These are phyloP conservation scores for Actinia equina DNA, from an alignment of 64 coral and sea anemone genomes.

Conservation along the genomic window DNA sequence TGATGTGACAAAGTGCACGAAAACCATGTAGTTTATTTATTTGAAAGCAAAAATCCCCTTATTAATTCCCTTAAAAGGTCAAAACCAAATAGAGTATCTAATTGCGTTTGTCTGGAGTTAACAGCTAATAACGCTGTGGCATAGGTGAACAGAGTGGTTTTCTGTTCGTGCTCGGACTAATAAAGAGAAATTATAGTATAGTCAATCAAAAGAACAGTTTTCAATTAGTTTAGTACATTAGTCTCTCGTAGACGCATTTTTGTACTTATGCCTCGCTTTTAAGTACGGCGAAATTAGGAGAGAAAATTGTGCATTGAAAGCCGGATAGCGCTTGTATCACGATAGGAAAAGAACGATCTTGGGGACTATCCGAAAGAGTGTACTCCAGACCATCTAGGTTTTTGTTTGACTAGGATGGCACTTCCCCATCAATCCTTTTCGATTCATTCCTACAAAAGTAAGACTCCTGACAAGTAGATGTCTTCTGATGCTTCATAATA, in stretches of 20 bases:
- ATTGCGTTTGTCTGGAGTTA: slow-evolving; percentile 11
- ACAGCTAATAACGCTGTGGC: slow-evolving; percentile 11
- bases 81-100: slow-evolving; percentile 10
- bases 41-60: background rate
- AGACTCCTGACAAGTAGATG: background rate
- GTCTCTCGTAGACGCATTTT: background rate
- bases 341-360: background rate
- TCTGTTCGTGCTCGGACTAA: slow-evolving; percentile 3
- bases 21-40: slow-evolving; percentile 15
- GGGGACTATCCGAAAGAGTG: background rate
- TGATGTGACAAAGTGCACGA: slow-evolving; percentile 20
- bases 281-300: background rate
- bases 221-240: slow-evolving; percentile 36
- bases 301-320: background rate
- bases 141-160: background rate
- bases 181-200: slow-evolving; percentile 17
- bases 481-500: background rate
- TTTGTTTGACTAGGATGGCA: slow-evolving; percentile 1
- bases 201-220: slow-evolving; percentile 28
- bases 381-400: background rate
- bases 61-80: slow-evolving; percentile 12
- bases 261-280: background rate
- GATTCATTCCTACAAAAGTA: background rate
- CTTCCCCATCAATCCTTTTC: slow-evolving; percentile 3
- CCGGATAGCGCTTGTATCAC: background rate